Evolutionary conservation across 2,888 invertebrate species (phyloP).

Genomic region (Villa cingulata): DNA sequence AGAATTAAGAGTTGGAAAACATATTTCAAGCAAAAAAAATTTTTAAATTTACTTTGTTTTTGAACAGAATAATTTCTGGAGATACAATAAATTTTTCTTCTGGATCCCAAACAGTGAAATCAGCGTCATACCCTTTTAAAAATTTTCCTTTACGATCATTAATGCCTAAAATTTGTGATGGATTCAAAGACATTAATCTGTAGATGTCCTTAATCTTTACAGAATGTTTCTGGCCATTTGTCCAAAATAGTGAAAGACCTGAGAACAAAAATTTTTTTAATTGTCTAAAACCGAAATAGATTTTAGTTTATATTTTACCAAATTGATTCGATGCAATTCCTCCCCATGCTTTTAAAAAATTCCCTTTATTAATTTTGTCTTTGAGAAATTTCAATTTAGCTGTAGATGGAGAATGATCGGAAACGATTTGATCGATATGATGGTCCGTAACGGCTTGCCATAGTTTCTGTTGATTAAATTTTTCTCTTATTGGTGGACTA

Average conservation of each 20-base stretch:
- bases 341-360: conserved; percentile 52
- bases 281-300: neutral
- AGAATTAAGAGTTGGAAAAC: too few relatives aligned
- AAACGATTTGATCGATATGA: conserved; percentile 45
- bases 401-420: conserved; percentile 50
- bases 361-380: conserved; percentile 27
- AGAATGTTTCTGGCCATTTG: conserved; percentile 39
- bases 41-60: conserved; percentile 43
- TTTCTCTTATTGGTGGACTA: conserved; percentile 48
- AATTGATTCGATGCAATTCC: conserved; percentile 56
- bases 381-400: conserved; percentile 39
- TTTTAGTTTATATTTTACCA: conserved; percentile 39
- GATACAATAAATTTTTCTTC: conserved; percentile 40
- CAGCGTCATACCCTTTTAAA: conserved; percentile 45
- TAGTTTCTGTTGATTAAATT: conserved; percentile 43
- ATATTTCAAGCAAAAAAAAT: too few relatives aligned
- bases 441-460: conserved; percentile 44
- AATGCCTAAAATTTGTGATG: conserved; percentile 44
- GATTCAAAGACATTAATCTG: conserved; percentile 41
- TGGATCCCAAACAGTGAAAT: conserved; percentile 51
- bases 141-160: conserved; percentile 43
- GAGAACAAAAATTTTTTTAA: neutral
- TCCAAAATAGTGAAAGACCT: conserved; percentile 52
- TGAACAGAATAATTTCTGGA: conserved; percentile 42
- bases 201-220: conserved; percentile 39